phyloP scores from a whole-genome alignment of 2,113 vertebrate species.

The Mastomys natalensis region DNA sequence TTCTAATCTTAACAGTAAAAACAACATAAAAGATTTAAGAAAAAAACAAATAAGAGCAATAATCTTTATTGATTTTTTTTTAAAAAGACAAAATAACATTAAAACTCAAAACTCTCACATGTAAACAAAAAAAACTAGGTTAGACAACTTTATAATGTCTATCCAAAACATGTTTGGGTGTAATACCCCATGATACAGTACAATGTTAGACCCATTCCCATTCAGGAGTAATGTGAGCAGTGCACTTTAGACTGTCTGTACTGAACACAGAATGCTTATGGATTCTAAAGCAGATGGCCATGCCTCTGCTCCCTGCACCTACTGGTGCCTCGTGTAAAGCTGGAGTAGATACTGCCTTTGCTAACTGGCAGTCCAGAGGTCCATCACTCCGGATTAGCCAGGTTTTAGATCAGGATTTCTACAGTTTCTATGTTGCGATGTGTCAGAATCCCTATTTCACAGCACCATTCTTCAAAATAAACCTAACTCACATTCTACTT shows the following conservation, averaged over 20 bases:
- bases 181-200: slow-evolving; percentile 45
- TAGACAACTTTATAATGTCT: slow-evolving; percentile 71
- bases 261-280: slow-evolving; percentile 34
- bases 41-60: slow-evolving; percentile 57
- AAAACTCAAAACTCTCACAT: slow-evolving; percentile 73
- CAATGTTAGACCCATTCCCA: not conserved
- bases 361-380: not conserved
- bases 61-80: slow-evolving; percentile 86
- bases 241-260: not conserved
- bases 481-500: slow-evolving; percentile 63
- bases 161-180: slow-evolving; percentile 67
- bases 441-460: slow-evolving; percentile 18
- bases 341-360: not conserved
- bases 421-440: not conserved
- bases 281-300: not conserved
- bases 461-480: slow-evolving; percentile 48
- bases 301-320: not conserved
- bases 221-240: not conserved
- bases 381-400: not conserved
- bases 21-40: not conserved
- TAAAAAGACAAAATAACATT: slow-evolving; percentile 85
- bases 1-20: slow-evolving; percentile 56
- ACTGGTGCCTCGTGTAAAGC: not conserved
- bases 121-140: slow-evolving; percentile 75
- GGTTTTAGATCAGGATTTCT: not conserved